These are phyloP conservation scores for Coranthus polyacanthus DNA, from an alignment of 2,797 vertebrate genomes.

Conservation along the genomic window DNA sequence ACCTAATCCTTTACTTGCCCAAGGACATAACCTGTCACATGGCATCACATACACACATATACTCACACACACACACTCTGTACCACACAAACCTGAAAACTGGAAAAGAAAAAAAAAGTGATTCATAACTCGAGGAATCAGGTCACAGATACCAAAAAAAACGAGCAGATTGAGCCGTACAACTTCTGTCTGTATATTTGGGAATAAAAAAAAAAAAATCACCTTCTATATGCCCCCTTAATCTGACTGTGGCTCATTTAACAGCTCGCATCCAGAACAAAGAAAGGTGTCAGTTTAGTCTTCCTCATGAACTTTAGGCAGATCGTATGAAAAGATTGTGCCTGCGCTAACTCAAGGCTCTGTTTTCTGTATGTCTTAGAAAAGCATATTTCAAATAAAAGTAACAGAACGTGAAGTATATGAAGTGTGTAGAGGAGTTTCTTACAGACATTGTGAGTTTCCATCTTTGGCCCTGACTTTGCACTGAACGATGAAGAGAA, in stretches of 20 bases:
- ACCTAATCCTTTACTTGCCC: conserved; percentile 41
- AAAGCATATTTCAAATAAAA: conserved; percentile 23
- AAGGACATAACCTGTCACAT: conserved; percentile 55
- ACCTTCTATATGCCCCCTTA: no score
- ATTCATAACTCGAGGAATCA: neutral
- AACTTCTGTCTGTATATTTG: no score
- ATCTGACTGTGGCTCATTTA: no score
- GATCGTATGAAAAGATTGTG: no score
- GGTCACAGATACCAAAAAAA: neutral
- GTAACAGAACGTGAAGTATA: neutral
- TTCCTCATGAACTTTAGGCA: no score
- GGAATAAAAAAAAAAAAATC: no score
- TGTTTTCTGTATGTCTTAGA: neutral
- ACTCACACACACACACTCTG: neutral
- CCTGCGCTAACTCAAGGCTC: no score
- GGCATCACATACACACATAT: conserved; percentile 32
- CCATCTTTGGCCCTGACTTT: conserved; percentile 27
- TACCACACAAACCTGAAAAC: conserved; percentile 6
- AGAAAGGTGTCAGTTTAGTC: no score
- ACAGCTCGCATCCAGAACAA: no score
- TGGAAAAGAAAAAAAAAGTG: neutral
- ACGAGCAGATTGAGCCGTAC: neutral
- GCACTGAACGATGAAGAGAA: neutral
- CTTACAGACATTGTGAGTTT: conserved; percentile 12
- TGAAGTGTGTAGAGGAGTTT: neutral